A percentile compares a stretch with the other conserved stretches of the same genome.
phyloP scores from a whole-genome alignment of 2,888 invertebrate species.

The Meiosimyza platycephala region DNA sequence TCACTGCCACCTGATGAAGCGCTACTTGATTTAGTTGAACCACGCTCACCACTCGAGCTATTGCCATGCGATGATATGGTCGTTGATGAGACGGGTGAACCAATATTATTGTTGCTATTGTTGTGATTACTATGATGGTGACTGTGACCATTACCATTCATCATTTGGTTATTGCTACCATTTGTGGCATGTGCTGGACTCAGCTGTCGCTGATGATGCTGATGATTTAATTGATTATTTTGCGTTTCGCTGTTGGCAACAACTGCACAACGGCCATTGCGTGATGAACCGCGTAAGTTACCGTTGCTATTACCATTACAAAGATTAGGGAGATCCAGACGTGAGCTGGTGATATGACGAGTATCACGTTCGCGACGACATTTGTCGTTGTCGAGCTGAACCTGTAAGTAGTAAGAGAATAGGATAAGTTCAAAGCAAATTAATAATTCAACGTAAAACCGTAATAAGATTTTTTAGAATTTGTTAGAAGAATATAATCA shows the following conservation, averaged over 20 bases:
- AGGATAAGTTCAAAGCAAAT: slow-evolving; percentile 3
- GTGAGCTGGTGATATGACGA: slow-evolving; percentile 58
- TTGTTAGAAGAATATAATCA: not conserved
- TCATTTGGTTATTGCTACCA: slow-evolving; percentile 35
- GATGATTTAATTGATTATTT: slow-evolving; percentile 57
- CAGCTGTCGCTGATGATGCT: slow-evolving; percentile 50
- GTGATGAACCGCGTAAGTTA: slow-evolving; percentile 47
- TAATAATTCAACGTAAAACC: not conserved
- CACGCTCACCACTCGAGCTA: slow-evolving; percentile 54
- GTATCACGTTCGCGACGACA: slow-evolving; percentile 65
- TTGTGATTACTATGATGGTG: slow-evolving; percentile 46
- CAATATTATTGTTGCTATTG: slow-evolving; percentile 59
- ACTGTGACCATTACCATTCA: slow-evolving; percentile 35
- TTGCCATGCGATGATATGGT: slow-evolving; percentile 64
- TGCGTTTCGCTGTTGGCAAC: slow-evolving; percentile 48
- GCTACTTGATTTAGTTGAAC: slow-evolving; percentile 64
- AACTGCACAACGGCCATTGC: slow-evolving; percentile 57
- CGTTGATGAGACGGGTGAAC: slow-evolving; percentile 62
- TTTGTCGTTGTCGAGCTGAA: slow-evolving; percentile 68
- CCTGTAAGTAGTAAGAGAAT: slow-evolving; percentile 52
- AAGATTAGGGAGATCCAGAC: slow-evolving; percentile 64
- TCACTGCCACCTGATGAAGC: slow-evolving; percentile 63
- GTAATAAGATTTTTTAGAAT: no score
- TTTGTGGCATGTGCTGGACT: slow-evolving; percentile 42
- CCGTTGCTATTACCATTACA: slow-evolving; percentile 54